Conservation (phyloP, 2,888 invertebrate species). For the Cremastobaeus sp. region DNA sequence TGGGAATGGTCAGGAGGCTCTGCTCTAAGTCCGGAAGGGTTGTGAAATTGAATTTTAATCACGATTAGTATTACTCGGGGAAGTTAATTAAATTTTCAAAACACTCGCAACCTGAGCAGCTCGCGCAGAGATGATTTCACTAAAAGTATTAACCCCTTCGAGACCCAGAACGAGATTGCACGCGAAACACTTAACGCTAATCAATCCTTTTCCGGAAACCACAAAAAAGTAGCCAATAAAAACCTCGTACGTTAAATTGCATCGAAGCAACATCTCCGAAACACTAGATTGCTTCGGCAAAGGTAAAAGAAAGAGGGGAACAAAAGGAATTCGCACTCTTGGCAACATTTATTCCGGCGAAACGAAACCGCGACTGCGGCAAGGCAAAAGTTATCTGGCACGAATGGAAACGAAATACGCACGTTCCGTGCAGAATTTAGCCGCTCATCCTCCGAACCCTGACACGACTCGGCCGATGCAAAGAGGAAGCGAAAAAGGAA, state of each 20-base stretch:
- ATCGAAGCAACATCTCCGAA: constrained; percentile 16
- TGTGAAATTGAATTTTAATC: too few species aligned
- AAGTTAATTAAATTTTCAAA: too few species aligned
- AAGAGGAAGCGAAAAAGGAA: constrained; percentile 12
- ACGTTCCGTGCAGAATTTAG: neutral
- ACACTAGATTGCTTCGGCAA: constrained; percentile 18
- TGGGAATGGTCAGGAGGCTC: too few species aligned
- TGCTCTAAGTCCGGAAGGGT: too few species aligned
- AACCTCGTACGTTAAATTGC: constrained; percentile 18
- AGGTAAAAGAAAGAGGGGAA: neutral
- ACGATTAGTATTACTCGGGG: too few species aligned
- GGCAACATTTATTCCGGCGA: constrained; percentile 25
- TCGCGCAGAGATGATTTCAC: constrained; percentile 14
- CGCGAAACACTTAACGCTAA: constrained; percentile 22
- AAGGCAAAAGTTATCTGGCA: constrained; percentile 35
- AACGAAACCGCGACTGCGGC: neutral
- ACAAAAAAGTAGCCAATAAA: constrained; percentile 29
- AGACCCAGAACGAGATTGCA: constrained; percentile 9
- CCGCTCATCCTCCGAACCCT: constrained; percentile 31
- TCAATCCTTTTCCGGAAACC: constrained; percentile 27
- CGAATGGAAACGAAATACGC: constrained; percentile 24
- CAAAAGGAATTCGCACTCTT: neutral
- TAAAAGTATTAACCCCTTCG: constrained; percentile 29
- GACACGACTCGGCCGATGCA: constrained; percentile 26
- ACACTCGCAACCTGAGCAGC: too few species aligned